Percentiles rank a stretch among this genome's conserved stretches.
Evolutionary conservation across 2,888 invertebrate species (phyloP).

Genomic region (Drosophila suboccidentalis): DNA sequence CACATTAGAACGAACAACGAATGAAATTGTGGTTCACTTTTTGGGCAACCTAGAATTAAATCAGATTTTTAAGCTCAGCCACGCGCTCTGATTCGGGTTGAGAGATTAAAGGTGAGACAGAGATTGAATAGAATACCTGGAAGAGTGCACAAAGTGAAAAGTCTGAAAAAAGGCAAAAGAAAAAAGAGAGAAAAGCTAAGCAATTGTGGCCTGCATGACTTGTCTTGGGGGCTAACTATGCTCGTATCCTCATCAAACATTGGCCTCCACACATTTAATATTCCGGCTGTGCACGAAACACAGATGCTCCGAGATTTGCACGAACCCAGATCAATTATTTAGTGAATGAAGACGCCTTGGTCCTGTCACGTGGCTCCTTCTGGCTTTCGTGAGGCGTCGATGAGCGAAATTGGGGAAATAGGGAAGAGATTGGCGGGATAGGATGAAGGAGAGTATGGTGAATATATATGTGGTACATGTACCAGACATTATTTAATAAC

Average conservation of each 20-base stretch:
- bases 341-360: slow-evolving; percentile 45
- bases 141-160: slow-evolving; percentile 27
- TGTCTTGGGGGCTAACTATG: slow-evolving; percentile 33
- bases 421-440: not conserved
- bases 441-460: no score
- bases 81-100: slow-evolving; percentile 20
- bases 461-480: slow-evolving; percentile 42
- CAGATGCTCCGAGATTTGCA: slow-evolving; percentile 64
- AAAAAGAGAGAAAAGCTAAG: slow-evolving; percentile 8
- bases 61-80: slow-evolving; percentile 22
- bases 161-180: not conserved
- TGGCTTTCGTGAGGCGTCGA: slow-evolving; percentile 9
- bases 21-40: slow-evolving; percentile 4
- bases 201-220: slow-evolving; percentile 57
- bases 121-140: slow-evolving; percentile 25
- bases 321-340: slow-evolving; percentile 68
- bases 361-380: slow-evolving; percentile 20
- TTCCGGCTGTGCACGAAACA: slow-evolving; percentile 43
- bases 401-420: not conserved
- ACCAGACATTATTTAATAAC: slow-evolving; percentile 68
- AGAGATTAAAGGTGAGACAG: slow-evolving; percentile 43
- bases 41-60: slow-evolving; percentile 19
- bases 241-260: slow-evolving; percentile 51
- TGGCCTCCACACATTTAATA: slow-evolving; percentile 55
- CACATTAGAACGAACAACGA: slow-evolving; percentile 3